Evolutionary conservation across 2,888 invertebrate genomes (phyloP), one percentile per base, ranked within the genome.

Genomic region (Baronia brevicornis): DNA sequence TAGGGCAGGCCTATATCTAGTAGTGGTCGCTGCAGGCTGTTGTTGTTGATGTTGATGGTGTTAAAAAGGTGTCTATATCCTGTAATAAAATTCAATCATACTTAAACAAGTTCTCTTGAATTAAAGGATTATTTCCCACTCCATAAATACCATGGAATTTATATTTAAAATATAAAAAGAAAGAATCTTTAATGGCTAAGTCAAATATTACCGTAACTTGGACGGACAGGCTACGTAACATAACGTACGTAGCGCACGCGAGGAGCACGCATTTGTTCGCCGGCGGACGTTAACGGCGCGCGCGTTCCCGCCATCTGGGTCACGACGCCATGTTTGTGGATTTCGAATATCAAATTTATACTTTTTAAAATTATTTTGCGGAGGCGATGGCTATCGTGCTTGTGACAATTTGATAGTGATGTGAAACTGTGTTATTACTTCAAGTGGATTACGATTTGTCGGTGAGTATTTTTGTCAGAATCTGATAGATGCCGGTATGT

Each of bases 191-290:
- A 45, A 51, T 51, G 50, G 53, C 48, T 49, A 57, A 57, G 44
- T 46, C 56, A 61, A 66, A 62, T 54, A 60, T 63, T 69, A 71
- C 68, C 59, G 73, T 67, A 60, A 66, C 59, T 54, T 36, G 37
- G 36, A 23, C 34, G 35, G 41, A 36, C 41, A 39, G 30, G 30
- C 41, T 43, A 50, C 55, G 66, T 67, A 69, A 73, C 54, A 41
- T 48, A 51, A 52, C 48, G 52, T 55, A 57, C 49, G 57, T 57
- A 11, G 46, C 43, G 35, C 48, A 48, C 48, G 48, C 50, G 49
- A 51, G 44, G 35, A 41, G 32, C 58, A 62, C 64, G 66, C 77
- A 78, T 68, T 77, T 72, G 61, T 50, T 53, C 60, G 48, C 51
- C 54, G 55, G 55, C 53, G 51, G 60, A 60, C 62, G 63, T 41